phyloP scores from a whole-genome alignment of 2,113 vertebrate genomes.

The Paramisgurnus dabryanus region DNA sequence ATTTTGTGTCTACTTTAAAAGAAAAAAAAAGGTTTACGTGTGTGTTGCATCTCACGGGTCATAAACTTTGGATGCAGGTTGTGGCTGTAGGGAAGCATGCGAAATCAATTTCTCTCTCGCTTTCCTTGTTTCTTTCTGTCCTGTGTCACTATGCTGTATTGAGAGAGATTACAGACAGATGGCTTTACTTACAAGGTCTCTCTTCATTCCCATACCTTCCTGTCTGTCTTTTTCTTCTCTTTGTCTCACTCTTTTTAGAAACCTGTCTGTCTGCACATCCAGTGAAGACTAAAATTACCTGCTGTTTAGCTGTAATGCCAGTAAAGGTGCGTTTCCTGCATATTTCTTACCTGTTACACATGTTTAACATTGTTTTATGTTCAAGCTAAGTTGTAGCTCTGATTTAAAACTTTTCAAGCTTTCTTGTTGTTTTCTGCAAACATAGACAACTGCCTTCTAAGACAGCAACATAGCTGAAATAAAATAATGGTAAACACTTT shows the following conservation, averaged over 20 bases:
- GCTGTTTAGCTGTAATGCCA: not conserved
- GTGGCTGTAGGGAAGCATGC: slow-evolving; percentile 57
- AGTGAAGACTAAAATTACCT: not conserved
- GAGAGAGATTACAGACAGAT: slow-evolving; percentile 69
- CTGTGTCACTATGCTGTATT: slow-evolving; percentile 50
- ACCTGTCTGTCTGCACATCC: slow-evolving; percentile 21
- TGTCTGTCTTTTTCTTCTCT: slow-evolving; percentile 38
- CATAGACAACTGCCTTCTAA: not conserved
- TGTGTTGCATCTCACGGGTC: slow-evolving; percentile 46
- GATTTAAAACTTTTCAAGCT: not conserved
- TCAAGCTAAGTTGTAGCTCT: not conserved
- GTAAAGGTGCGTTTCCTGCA: slow-evolving; percentile 14
- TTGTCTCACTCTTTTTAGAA: slow-evolving; percentile 47
- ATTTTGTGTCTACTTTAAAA: not conserved
- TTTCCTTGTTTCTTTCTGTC: slow-evolving; percentile 40
- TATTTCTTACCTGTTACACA: not conserved
- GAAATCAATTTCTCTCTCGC: slow-evolving; percentile 57
- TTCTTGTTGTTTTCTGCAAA: not conserved
- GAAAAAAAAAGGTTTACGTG: not conserved
- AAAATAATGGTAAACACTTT: no score
- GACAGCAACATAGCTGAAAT: no score
- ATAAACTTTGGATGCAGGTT: slow-evolving; percentile 57
- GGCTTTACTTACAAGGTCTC: slow-evolving; percentile 74
- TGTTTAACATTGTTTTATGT: not conserved
- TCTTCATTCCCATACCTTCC: slow-evolving; percentile 47